Percentiles rank a stretch among this genome's conserved stretches.
Conservation (phyloP, 2,113 vertebrate genomes). For the Limanda limanda region DNA sequence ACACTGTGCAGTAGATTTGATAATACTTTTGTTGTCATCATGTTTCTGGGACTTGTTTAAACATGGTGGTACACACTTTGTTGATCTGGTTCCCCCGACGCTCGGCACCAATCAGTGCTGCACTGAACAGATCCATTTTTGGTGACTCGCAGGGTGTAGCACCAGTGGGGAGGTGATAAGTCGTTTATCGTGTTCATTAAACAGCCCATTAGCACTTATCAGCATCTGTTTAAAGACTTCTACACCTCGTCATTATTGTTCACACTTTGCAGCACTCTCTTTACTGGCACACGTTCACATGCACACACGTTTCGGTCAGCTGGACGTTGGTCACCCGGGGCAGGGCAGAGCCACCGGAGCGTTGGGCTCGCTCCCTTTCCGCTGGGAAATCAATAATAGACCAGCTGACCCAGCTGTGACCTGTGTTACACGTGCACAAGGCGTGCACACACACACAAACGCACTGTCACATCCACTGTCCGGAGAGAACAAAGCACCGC, state of each 20-base stretch:
- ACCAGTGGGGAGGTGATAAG: constrained; percentile 47
- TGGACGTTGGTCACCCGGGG: constrained; percentile 15
- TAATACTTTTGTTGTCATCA: too few species aligned
- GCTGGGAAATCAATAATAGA: constrained; percentile 69
- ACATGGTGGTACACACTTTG: too few species aligned
- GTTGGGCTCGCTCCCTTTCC: constrained; percentile 34
- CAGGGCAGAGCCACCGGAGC: neutral
- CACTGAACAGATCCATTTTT: too few species aligned
- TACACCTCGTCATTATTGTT: constrained; percentile 25
- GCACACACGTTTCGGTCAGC: neutral
- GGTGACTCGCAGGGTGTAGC: neutral
- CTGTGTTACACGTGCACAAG: constrained; percentile 38
- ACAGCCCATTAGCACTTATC: constrained; percentile 56
- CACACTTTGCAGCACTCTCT: constrained; percentile 14
- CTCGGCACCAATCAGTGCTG: too few species aligned
- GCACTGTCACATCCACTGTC: constrained; percentile 47
- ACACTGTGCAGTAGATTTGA: too few species aligned
- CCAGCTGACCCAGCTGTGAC: constrained; percentile 59
- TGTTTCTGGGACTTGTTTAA: neutral
- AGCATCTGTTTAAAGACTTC: constrained; percentile 35
- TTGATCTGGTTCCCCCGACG: too few species aligned
- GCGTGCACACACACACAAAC: neutral
- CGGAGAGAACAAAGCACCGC: constrained; percentile 66
- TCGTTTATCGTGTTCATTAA: constrained; percentile 50
- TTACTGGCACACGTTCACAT: neutral